These are phyloP conservation scores for Pachycephala philippinensis DNA, from an alignment of 2,113 vertebrate genomes.

Conservation along the genomic window DNA sequence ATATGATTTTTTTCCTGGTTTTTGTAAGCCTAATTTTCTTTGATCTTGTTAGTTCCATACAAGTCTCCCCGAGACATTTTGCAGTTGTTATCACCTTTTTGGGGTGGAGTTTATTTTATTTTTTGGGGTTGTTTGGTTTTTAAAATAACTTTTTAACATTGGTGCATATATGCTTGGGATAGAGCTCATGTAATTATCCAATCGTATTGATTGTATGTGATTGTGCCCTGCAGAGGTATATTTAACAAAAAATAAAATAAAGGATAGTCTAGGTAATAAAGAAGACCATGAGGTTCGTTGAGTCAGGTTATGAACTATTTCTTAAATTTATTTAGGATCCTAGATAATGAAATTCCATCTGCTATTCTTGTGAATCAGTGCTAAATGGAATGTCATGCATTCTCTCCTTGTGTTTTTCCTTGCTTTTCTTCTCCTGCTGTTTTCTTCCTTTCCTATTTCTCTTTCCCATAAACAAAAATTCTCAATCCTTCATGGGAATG, in stretches of 20 bases:
- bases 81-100: conserved; percentile 84
- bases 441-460: background rate
- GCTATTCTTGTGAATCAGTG: conserved; percentile 11
- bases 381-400: background rate
- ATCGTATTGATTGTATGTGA: conserved; percentile 87
- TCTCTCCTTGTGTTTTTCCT: background rate
- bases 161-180: conserved; percentile 82
- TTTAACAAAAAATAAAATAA: conserved; percentile 72
- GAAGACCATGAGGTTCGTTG: conserved; percentile 65
- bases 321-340: conserved; percentile 46
- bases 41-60: conserved; percentile 68
- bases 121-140: conserved; percentile 47
- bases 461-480: background rate
- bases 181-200: conserved; percentile 83
- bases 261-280: conserved; percentile 69
- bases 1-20: background rate
- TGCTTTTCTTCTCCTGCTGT: background rate
- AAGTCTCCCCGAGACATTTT: conserved; percentile 83
- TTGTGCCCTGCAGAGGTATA: conserved; percentile 84
- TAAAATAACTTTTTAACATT: conserved; percentile 79
- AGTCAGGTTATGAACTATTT: conserved; percentile 61
- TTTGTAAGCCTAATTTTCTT: conserved; percentile 60
- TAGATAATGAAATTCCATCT: conserved; percentile 23
- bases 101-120: conserved; percentile 80
- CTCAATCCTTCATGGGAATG: background rate